Evolutionary conservation across 1,140 invertebrate species (phyloP).

Genomic region (Propsilocerus akamusi): DNA sequence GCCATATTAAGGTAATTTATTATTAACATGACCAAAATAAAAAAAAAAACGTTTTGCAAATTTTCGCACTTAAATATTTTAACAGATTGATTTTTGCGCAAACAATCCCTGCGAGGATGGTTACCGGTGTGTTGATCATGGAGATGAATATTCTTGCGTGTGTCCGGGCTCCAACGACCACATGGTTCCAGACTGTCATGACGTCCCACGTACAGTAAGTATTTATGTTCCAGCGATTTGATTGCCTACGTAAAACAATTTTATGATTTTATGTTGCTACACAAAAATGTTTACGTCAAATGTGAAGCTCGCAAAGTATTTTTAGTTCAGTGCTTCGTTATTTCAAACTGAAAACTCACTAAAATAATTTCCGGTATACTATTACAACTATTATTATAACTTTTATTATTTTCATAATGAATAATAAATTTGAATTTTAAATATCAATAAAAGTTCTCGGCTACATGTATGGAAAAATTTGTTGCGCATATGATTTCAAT

Average conservation of each 20-base stretch:
- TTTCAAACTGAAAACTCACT: not conserved
- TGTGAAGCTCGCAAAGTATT: not conserved
- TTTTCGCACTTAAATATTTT: not conserved
- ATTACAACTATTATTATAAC: too few species aligned
- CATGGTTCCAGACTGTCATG: constrained; percentile 40
- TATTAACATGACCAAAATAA: not conserved
- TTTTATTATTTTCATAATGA: too few species aligned
- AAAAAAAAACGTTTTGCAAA: not conserved
- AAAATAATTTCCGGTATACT: not conserved
- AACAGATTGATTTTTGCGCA: constrained; percentile 48
- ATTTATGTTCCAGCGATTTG: constrained; percentile 8
- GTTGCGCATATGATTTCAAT: too few species aligned
- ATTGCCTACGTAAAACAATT: too few species aligned
- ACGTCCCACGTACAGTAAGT: constrained; percentile 30
- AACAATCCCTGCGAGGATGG: constrained; percentile 45
- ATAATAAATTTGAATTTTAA: too few species aligned
- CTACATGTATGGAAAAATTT: too few species aligned
- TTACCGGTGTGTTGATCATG: constrained; percentile 42
- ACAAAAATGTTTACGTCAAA: not conserved
- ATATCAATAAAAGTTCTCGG: too few species aligned
- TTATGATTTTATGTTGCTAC: too few species aligned
- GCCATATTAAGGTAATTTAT: constrained; percentile 37
- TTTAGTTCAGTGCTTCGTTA: not conserved
- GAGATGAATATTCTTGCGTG: constrained; percentile 51
- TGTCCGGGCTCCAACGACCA: constrained; percentile 40